phyloP scores from a whole-genome alignment of 2,113 vertebrate species.

The Bubo blakistoni region DNA sequence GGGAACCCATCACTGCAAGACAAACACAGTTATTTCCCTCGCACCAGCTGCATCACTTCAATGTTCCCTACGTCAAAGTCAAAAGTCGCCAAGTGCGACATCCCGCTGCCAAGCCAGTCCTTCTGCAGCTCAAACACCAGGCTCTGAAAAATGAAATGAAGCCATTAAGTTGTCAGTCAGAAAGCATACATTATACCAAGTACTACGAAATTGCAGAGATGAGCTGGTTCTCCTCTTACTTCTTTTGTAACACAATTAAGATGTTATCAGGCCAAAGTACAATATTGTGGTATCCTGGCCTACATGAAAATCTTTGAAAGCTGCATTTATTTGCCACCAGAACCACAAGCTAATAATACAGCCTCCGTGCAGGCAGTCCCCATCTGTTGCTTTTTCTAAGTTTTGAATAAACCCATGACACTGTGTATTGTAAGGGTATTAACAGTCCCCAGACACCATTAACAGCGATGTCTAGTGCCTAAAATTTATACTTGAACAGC shows the following conservation, averaged over 20 bases:
- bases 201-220: neutral
- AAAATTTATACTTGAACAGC: neutral
- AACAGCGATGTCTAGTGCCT: neutral
- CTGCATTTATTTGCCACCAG: slow-evolving; percentile 24
- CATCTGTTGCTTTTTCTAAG: neutral
- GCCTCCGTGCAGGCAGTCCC: neutral
- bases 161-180: slow-evolving; percentile 1
- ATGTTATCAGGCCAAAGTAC: slow-evolving; percentile 34
- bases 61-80: neutral
- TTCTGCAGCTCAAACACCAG: neutral
- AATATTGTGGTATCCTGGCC: slow-evolving; percentile 23
- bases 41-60: neutral
- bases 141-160: slow-evolving; percentile 1
- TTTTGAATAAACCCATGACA: neutral
- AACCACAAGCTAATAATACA: slow-evolving; percentile 54
- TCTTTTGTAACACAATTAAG: slow-evolving; percentile 18
- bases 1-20: neutral
- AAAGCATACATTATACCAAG: neutral
- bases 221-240: slow-evolving; percentile 9
- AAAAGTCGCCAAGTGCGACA: neutral
- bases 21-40: neutral
- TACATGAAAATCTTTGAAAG: slow-evolving; percentile 38
- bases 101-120: neutral
- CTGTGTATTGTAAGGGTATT: neutral
- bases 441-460: neutral